Conservation (phyloP, 1,140 invertebrate species). For the Heliothis subflexa region DNA sequence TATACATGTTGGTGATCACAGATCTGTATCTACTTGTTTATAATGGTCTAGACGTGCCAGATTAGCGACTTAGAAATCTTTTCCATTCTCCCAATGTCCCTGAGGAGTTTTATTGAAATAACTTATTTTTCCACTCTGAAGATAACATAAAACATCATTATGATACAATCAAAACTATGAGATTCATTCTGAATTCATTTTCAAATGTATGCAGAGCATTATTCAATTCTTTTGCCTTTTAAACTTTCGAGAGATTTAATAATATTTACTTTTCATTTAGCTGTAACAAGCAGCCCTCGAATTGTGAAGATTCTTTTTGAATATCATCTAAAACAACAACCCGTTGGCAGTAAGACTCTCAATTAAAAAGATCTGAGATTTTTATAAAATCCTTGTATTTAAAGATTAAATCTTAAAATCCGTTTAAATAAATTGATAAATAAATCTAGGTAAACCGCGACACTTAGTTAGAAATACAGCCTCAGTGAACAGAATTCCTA, state of each 20-base stretch:
- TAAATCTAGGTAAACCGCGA: slow-evolving; percentile 37
- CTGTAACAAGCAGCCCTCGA: slow-evolving; percentile 28
- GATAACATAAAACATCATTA: slow-evolving; percentile 23
- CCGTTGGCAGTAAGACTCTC: slow-evolving; percentile 8
- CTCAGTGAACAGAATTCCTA: slow-evolving; percentile 22
- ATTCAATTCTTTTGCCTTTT: slow-evolving; percentile 39
- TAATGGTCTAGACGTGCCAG: slow-evolving; percentile 33
- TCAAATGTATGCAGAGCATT: slow-evolving; percentile 39
- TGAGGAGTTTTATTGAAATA: slow-evolving; percentile 1
- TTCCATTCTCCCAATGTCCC: neutral
- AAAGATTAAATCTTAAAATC: slow-evolving; percentile 1
- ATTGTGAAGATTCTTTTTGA: slow-evolving; percentile 42
- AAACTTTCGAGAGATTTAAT: slow-evolving; percentile 41
- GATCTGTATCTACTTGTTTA: slow-evolving; percentile 40
- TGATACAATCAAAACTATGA: slow-evolving; percentile 29
- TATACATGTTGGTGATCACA: slow-evolving; percentile 15
- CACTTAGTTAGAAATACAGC: slow-evolving; percentile 46
- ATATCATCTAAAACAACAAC: slow-evolving; percentile 37
- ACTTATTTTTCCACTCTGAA: slow-evolving; percentile 9
- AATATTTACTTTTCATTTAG: slow-evolving; percentile 53
- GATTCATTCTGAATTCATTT: slow-evolving; percentile 37
- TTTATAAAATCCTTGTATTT: slow-evolving; percentile 1
- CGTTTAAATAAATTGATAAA: slow-evolving; percentile 44
- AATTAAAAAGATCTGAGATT: slow-evolving; percentile 9
- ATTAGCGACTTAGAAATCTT: slow-evolving; percentile 33